These are phyloP conservation scores for Protodeltote pygarga DNA, from an alignment of 2,888 invertebrate species.

Conservation along the genomic window DNA sequence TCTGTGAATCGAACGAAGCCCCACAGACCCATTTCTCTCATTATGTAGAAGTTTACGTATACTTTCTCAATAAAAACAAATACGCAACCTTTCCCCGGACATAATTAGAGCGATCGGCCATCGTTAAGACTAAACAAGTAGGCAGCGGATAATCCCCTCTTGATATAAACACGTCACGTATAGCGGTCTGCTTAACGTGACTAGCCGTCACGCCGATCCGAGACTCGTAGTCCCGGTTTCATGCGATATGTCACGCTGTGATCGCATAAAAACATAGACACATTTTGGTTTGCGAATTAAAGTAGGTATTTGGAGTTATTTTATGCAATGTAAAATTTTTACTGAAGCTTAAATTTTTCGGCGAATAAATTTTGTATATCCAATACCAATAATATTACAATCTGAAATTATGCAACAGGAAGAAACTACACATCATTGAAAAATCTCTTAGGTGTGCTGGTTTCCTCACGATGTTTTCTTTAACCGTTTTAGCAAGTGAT, in stretches of 20 bases:
- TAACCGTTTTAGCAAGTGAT: too few relatives aligned
- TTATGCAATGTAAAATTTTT: too few relatives aligned
- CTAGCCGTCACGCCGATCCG: conserved; percentile 19
- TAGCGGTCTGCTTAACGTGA: conserved; percentile 37
- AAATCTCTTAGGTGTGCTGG: too few relatives aligned
- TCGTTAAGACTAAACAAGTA: conserved; percentile 23
- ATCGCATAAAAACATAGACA: conserved; percentile 37
- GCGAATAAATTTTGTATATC: too few relatives aligned
- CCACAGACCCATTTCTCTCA: background rate
- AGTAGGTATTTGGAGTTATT: too few relatives aligned
- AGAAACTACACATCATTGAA: too few relatives aligned
- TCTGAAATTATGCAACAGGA: too few relatives aligned
- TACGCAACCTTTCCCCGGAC: conserved; percentile 21
- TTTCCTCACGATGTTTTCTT: too few relatives aligned
- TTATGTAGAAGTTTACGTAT: background rate
- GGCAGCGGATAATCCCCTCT: conserved; percentile 22
- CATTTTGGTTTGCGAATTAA: background rate
- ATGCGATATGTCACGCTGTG: conserved; percentile 31
- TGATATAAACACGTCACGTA: conserved; percentile 36
- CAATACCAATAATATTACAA: too few relatives aligned
- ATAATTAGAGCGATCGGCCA: conserved; percentile 39
- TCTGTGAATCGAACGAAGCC: background rate
- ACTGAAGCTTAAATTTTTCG: too few relatives aligned
- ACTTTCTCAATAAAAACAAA: conserved; percentile 35
- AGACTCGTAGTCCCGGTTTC: conserved; percentile 2